Evolutionary conservation across 2,797 vertebrate species (phyloP).

Genomic region (Champsocephalus gunnari): DNA sequence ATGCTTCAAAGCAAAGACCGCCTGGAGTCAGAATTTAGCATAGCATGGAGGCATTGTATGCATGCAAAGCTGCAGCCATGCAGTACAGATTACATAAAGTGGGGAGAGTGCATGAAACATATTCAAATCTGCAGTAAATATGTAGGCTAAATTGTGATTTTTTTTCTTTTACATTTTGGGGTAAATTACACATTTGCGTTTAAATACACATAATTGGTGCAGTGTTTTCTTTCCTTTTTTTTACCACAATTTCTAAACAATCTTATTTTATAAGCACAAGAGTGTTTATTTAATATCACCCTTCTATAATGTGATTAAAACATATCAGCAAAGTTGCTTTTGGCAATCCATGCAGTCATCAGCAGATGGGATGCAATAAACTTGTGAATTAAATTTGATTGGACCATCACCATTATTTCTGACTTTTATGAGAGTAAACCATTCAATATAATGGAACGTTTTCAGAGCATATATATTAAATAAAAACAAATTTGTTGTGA

Average conservation of each 20-base stretch:
- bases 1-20: not conserved
- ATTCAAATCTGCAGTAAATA: not conserved
- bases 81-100: constrained; percentile 1
- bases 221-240: not conserved
- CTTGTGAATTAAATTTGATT: not conserved
- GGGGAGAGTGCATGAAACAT: not conserved
- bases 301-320: not conserved
- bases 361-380: not conserved
- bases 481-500: no score
- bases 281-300: not conserved
- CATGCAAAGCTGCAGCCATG: constrained; percentile 32
- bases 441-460: not conserved
- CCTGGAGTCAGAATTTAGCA: constrained; percentile 18
- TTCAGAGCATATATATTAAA: no score
- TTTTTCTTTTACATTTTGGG: not conserved
- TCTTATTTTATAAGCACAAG: not conserved
- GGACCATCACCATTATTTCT: not conserved
- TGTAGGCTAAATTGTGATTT: not conserved
- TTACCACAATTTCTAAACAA: not conserved
- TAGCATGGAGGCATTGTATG: constrained; percentile 8
- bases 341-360: not conserved
- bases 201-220: not conserved
- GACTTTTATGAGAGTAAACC: not conserved
- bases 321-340: not conserved
- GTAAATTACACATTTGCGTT: not conserved